phyloP scores from a whole-genome alignment of 1,140 invertebrate species.

The Oedothorax gibbosus region DNA sequence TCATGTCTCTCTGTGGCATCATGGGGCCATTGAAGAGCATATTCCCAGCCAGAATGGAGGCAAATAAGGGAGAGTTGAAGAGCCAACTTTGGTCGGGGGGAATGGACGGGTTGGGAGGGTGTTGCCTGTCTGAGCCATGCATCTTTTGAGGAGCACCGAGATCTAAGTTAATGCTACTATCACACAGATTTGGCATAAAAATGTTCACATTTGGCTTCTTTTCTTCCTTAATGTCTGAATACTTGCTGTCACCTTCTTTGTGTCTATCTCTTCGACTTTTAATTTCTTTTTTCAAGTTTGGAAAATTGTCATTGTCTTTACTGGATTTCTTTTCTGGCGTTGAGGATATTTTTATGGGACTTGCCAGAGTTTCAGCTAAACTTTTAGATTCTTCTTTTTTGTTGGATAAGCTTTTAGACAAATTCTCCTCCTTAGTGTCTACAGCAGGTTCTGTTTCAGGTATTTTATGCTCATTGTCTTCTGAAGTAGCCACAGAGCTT shows the following conservation, averaged over 20 bases:
- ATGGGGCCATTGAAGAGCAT: slow-evolving; percentile 62
- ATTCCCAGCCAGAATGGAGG: slow-evolving; percentile 61
- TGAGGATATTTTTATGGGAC: neutral
- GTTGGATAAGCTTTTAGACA: neutral
- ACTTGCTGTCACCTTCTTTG: slow-evolving; percentile 48
- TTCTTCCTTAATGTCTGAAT: slow-evolving; percentile 42
- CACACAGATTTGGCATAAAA: slow-evolving; percentile 59
- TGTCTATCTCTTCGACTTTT: slow-evolving; percentile 32
- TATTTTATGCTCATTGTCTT: slow-evolving; percentile 66
- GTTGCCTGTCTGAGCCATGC: slow-evolving; percentile 25
- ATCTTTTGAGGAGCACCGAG: slow-evolving; percentile 38
- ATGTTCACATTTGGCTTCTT: slow-evolving; percentile 59
- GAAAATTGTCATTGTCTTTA: neutral
- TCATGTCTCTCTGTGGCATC: slow-evolving; percentile 51
- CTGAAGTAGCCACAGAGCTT: slow-evolving; percentile 68
- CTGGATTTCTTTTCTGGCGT: slow-evolving; percentile 37
- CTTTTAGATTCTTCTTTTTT: slow-evolving; percentile 39
- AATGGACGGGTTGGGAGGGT: slow-evolving; percentile 59
- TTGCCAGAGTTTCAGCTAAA: neutral
- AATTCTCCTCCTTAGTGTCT: slow-evolving; percentile 32
- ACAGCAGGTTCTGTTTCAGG: slow-evolving; percentile 52
- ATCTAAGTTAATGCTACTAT: slow-evolving; percentile 55
- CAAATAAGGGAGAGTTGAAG: slow-evolving; percentile 62
- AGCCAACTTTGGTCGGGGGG: slow-evolving; percentile 58
- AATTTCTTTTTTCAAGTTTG: slow-evolving; percentile 43